These are phyloP conservation scores for Lasioglossum marginatum DNA, from an alignment of 2,888 invertebrate species.

Conservation along the genomic window DNA sequence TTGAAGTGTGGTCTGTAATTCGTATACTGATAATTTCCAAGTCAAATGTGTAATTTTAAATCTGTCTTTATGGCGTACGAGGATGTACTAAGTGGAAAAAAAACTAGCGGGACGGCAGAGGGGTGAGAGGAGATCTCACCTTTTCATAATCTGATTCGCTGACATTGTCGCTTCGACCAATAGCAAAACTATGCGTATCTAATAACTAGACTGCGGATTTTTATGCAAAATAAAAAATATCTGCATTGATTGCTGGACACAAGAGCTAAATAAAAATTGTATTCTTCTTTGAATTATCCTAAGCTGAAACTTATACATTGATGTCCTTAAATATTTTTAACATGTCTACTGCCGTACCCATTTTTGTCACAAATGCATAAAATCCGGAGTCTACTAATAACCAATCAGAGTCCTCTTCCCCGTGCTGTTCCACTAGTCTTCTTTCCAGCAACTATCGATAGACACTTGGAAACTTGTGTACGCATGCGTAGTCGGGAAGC, in stretches of 20 bases:
- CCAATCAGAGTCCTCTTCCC: neutral
- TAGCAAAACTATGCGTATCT: neutral
- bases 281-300: too few species aligned
- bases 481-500: neutral
- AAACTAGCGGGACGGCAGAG: neutral
- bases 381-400: neutral
- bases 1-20: neutral
- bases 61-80: neutral
- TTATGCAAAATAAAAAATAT: too few species aligned
- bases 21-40: neutral
- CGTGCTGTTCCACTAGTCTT: neutral
- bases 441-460: neutral
- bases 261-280: too few species aligned
- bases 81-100: neutral
- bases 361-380: too few species aligned
- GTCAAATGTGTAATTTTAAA: neutral
- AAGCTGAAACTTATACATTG: too few species aligned
- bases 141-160: neutral
- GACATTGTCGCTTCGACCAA: neutral
- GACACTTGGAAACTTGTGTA: neutral
- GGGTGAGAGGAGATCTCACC: neutral
- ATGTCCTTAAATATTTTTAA: too few species aligned
- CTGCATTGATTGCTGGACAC: too few species aligned
- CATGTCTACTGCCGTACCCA: too few species aligned
- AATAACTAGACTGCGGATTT: neutral